These are phyloP conservation scores for Zosterops hypoxanthus DNA, from an alignment of 2,113 vertebrate genomes.

Conservation along the genomic window DNA sequence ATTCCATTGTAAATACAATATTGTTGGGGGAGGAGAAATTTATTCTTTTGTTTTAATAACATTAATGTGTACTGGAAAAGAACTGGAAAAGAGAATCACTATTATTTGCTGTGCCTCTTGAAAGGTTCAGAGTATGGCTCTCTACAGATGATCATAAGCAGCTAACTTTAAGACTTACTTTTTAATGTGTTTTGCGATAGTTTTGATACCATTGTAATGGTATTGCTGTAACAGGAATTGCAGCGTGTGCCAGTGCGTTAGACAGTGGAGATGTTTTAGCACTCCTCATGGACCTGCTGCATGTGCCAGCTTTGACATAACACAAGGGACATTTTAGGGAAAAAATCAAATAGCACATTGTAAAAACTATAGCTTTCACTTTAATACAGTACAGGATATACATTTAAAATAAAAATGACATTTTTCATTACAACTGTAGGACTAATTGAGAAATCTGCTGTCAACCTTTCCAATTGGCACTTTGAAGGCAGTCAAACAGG, in stretches of 20 bases:
- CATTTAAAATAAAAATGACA: neutral
- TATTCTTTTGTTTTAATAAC: neutral
- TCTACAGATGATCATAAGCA: neutral
- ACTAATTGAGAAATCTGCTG: neutral
- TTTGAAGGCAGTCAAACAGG: neutral
- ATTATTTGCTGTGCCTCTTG: neutral
- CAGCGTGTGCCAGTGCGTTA: conserved; percentile 14
- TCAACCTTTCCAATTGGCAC: neutral
- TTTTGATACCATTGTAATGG: conserved; percentile 31
- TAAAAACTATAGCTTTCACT: conserved; percentile 14
- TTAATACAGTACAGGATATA: neutral
- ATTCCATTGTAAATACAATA: neutral
- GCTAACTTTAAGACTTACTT: neutral
- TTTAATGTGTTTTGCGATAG: conserved; percentile 46
- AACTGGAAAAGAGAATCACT: neutral
- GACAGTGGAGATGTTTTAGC: conserved; percentile 14
- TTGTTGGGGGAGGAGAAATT: neutral
- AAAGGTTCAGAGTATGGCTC: neutral
- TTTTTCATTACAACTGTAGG: neutral
- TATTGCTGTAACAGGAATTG: conserved; percentile 26
- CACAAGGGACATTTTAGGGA: neutral
- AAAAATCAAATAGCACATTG: neutral
- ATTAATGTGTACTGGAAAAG: neutral
- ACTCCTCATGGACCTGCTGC: conserved; percentile 16
- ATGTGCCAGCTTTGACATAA: conserved; percentile 31